Evolutionary conservation across 2,888 invertebrate species (phyloP), one percentile per base, ranked within the genome.

Genomic region (Drosophila recens): DNA sequence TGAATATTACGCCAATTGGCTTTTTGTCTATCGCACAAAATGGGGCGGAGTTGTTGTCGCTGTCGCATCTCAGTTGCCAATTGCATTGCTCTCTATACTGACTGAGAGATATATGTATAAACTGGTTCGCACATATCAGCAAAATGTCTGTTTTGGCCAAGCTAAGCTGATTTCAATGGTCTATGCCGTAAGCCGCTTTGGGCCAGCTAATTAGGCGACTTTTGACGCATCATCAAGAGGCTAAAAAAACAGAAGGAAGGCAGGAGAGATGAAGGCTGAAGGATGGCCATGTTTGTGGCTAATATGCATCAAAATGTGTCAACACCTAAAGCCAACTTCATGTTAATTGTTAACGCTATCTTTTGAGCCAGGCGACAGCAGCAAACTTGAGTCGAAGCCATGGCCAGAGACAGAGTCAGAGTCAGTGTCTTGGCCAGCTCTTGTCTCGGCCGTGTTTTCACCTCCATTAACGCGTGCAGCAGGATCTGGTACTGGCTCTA

Each of bases 1-100:
- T 90, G 89, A 87, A 90, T 90, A 90, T 90, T 90, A 88, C 88
- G 90, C 83, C 82, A 89, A 89, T 87, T 90, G 84, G 86, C 80
- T 82, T 80, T 82, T 89, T 89, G 90, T 89, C 89, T 88, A 87
- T 85, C 86, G 77, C 75, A 67, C 75, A 67, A 77, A 83, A 76
- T 70, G 83, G 89, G 82, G 88, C 86, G 89, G 88, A 79, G 88
- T 79, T 62, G 66, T 68, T 65, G 69, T 38, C 27, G 54, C 34
- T 20, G 54, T 38, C n/a, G 20, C 58, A 15, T 34, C 38, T 53
- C 43, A 4, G 11, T 9, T 20, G 43, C 20, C 20, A 43, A 43
- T 11, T 48, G 33, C n/a, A 10, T 34, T 33, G 15, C 51, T 61
- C 45, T 36, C 45, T 54, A 10, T 5, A 15, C 4, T 6, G 4